These are phyloP conservation scores for Drosophila imparisetae DNA, from an alignment of 2,888 invertebrate genomes.

Conservation along the genomic window DNA sequence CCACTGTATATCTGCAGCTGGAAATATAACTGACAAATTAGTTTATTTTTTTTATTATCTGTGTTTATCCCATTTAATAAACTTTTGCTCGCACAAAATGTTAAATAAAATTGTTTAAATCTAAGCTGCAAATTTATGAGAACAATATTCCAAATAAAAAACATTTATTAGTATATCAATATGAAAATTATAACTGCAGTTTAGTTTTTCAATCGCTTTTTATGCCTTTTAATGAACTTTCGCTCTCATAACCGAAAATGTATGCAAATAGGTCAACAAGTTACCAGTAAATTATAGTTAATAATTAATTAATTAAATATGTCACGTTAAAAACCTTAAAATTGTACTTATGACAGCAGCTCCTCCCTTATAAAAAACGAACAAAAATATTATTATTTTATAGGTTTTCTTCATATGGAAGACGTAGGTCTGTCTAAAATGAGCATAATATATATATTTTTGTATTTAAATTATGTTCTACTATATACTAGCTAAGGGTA, in stretches of 20 bases:
- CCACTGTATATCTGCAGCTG: neutral
- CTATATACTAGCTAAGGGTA: neutral
- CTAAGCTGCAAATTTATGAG: too few relatives aligned
- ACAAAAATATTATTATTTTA: neutral
- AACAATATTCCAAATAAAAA: neutral
- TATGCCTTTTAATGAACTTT: neutral
- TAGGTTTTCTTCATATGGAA: neutral
- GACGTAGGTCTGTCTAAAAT: constrained; percentile 1
- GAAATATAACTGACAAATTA: neutral
- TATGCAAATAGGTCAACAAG: neutral
- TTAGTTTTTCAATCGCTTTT: neutral
- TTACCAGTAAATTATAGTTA: neutral
- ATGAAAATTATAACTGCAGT: neutral
- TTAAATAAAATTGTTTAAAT: neutral
- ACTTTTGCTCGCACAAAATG: neutral
- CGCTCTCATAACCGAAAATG: neutral
- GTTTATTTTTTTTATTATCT: neutral
- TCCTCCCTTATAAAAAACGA: neutral
- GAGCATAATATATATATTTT: constrained; percentile 11
- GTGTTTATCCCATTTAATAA: neutral
- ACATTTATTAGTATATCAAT: neutral
- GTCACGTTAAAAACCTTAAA: neutral
- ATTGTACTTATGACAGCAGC: neutral
- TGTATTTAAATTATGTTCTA: constrained; percentile 13
- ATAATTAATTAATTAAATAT: neutral